These are phyloP conservation scores for Girardinus metallicus DNA, from an alignment of 2,797 vertebrate species.

Conservation along the genomic window DNA sequence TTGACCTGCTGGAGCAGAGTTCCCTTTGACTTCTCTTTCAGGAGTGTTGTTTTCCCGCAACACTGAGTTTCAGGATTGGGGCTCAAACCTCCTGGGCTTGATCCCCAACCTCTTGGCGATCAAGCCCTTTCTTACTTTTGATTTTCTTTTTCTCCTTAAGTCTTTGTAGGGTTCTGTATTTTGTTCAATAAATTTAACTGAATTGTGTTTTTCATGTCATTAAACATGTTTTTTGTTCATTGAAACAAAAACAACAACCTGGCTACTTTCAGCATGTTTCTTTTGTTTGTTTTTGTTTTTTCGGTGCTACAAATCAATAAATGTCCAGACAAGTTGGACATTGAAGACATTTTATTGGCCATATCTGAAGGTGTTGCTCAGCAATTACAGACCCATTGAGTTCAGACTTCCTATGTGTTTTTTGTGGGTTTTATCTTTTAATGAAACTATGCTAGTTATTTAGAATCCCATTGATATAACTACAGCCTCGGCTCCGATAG, in stretches of 20 bases:
- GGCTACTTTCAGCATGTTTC: background rate
- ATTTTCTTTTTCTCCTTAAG: background rate
- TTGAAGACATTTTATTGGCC: background rate
- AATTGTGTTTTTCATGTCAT: background rate
- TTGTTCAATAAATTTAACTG: background rate
- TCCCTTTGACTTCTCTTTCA: conserved; percentile 14
- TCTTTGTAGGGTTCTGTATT: background rate
- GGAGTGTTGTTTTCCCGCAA: no score
- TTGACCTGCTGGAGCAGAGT: conserved; percentile 24
- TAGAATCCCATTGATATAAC: background rate
- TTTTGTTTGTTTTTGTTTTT: background rate
- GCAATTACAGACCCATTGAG: background rate
- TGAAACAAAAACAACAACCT: background rate
- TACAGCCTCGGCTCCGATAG: background rate
- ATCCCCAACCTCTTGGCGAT: no score
- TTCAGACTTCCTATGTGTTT: background rate
- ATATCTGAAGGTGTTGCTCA: background rate
- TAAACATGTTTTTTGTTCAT: background rate
- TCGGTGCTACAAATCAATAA: background rate
- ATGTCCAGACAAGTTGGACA: background rate
- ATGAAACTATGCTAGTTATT: background rate
- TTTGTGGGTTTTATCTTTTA: no score
- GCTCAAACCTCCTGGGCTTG: no score
- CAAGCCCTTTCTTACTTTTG: background rate
- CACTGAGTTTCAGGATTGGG: no score